phyloP scores from a whole-genome alignment of 2,797 vertebrate genomes.

The Podargus strigoides region DNA sequence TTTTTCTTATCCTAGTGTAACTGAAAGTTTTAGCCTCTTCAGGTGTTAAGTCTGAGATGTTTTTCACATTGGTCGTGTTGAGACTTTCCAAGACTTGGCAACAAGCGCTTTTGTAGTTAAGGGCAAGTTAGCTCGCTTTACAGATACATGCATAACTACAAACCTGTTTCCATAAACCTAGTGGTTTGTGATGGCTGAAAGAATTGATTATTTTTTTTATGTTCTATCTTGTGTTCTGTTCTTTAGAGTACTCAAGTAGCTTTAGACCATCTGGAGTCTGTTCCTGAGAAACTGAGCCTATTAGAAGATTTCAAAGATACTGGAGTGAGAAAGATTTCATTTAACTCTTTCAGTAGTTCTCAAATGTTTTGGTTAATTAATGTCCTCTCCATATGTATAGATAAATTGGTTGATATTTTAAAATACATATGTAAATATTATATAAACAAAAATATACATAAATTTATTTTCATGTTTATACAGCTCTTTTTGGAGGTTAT shows the following conservation, averaged over 20 bases:
- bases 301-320: slow-evolving; percentile 84
- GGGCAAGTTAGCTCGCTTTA: background rate
- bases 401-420: background rate
- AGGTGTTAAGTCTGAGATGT: background rate
- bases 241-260: slow-evolving; percentile 85
- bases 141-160: background rate
- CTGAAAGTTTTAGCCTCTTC: background rate
- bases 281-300: slow-evolving; percentile 87
- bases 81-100: background rate
- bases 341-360: slow-evolving; percentile 57
- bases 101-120: background rate
- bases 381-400: background rate
- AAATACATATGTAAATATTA: background rate
- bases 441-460: background rate
- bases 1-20: background rate
- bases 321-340: slow-evolving; percentile 75
- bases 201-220: background rate
- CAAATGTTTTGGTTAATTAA: slow-evolving; percentile 26
- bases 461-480: background rate
- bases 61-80: background rate
- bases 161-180: background rate
- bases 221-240: slow-evolving; percentile 48
- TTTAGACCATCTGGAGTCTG: slow-evolving; percentile 88
- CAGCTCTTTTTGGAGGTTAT: background rate
- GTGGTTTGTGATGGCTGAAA: background rate